Base-by-base conservation (phyloP, 2,797 vertebrate genomes). In the Pangasius macronema region DNA sequence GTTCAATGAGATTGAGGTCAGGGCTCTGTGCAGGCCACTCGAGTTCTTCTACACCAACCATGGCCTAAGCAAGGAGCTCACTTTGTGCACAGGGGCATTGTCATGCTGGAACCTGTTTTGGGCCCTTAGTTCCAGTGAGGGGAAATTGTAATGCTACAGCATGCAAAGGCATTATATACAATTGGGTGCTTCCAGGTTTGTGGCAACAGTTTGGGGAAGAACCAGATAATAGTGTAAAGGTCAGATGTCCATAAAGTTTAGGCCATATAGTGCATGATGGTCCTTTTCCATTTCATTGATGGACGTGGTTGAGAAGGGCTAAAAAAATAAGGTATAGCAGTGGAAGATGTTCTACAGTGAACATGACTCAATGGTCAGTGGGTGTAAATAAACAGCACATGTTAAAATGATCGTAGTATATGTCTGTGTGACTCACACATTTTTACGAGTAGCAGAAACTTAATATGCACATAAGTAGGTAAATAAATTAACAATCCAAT, bases 401-500 rank as follows among this genome's bases (percentile, higher is more conserved):
- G 46, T 46, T 5, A 2, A 73, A 46, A 46, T 46, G 70, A 73
- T 20, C 42, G 68, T 36, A 70, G 24, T 49, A 49, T 13, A 42
- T 49, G 8, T 70, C 18, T 42, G 3, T 42, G 49, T 30, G 9
- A 46, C 20, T 46, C 36, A 24, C 3, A 63, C 49, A 30, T 65
- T 61, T 65, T 65, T 67, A 51, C 57, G 5, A 24, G 65, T 51
- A 53, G 20, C 49, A 83, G 20, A 68, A 53, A 49, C 20, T 6
- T 76, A 55, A 68, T 86, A 65, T 53, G 80, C 22, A 49, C 65
- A 59, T 70, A 73, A 86, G 51, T 46, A 33, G 18, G 30, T 59
- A 86, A 86, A 86, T 72, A 82, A 86, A 72, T 11, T 59, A 72
- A 18, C 79, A 55, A 86, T 53, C 46, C 22, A 5, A 82, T 82